Percentiles rank a stretch among this genome's conserved stretches.
phyloP scores from a whole-genome alignment of 2,113 vertebrate genomes.

The Varanus komodoensis region DNA sequence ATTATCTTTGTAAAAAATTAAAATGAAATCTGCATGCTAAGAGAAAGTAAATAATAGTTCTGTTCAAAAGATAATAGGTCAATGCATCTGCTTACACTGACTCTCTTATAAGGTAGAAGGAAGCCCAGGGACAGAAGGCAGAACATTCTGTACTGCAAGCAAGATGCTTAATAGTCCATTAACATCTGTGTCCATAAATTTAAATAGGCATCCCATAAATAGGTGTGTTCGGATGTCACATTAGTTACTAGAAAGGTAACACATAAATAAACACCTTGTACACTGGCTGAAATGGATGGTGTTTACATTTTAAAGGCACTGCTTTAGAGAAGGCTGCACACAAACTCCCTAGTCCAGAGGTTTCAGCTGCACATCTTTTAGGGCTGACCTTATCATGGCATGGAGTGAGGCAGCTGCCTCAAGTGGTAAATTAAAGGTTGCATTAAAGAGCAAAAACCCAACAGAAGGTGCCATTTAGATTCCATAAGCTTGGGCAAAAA shows the following conservation, averaged over 20 bases:
- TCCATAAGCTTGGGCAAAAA: neutral
- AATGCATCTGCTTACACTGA: neutral
- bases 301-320: neutral
- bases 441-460: neutral
- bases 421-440: too few species aligned
- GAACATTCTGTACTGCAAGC: neutral
- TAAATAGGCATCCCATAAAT: neutral
- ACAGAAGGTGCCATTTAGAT: neutral
- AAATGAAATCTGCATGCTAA: fast-evolving
- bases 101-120: neutral
- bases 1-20: fast-evolving
- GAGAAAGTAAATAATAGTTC: neutral
- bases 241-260: too few species aligned
- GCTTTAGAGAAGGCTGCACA: neutral
- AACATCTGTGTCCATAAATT: neutral
- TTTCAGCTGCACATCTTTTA: neutral
- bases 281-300: neutral
- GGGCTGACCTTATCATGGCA: neutral
- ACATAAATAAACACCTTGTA: neutral
- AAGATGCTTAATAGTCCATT: neutral
- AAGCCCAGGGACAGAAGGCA: too few species aligned
- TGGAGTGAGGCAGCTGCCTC: neutral
- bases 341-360: neutral
- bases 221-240: too few species aligned
- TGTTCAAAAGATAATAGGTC: neutral